A percentile compares a stretch with the other conserved stretches of the same genome.
Evolutionary conservation across 2,113 vertebrate genomes (phyloP).

Genomic region (Peromyscus leucopus): DNA sequence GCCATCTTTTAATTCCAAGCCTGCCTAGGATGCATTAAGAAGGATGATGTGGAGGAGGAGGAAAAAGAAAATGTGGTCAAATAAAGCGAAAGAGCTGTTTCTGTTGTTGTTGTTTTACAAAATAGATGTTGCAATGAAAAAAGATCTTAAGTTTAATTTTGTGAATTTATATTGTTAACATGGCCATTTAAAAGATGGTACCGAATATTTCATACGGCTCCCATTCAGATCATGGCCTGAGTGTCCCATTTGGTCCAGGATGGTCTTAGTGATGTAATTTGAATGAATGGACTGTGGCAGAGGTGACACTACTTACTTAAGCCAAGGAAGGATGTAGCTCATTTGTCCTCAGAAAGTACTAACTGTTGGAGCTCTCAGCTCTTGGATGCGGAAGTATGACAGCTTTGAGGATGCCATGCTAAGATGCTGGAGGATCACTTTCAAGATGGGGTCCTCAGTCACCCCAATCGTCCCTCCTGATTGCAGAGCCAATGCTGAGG

Average conservation of each 20-base stretch:
- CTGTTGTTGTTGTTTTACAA: background rate
- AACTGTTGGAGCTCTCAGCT: background rate
- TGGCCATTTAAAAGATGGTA: background rate
- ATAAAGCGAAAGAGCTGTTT: background rate
- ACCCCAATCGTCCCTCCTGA: background rate
- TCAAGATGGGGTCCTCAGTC: background rate
- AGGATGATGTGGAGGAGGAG: background rate
- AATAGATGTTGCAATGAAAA: background rate
- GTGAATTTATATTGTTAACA: conserved; percentile 2
- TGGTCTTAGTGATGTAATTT: background rate
- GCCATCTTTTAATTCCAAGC: background rate
- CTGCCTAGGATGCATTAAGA: background rate
- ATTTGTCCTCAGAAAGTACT: background rate
- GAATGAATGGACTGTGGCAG: background rate
- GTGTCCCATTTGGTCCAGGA: background rate
- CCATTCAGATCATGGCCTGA: background rate
- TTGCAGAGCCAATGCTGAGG: background rate
- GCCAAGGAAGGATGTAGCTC: no score
- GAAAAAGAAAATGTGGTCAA: background rate
- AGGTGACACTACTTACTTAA: background rate
- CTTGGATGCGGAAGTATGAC: background rate
- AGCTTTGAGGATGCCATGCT: background rate
- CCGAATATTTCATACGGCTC: background rate
- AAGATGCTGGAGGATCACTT: background rate
- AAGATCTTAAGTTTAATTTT: background rate